Percentiles rank a stretch among this genome's conserved stretches.
These are phyloP conservation scores for Notothenia rossii DNA, from an alignment of 2,113 vertebrate genomes.

Conservation along the genomic window DNA sequence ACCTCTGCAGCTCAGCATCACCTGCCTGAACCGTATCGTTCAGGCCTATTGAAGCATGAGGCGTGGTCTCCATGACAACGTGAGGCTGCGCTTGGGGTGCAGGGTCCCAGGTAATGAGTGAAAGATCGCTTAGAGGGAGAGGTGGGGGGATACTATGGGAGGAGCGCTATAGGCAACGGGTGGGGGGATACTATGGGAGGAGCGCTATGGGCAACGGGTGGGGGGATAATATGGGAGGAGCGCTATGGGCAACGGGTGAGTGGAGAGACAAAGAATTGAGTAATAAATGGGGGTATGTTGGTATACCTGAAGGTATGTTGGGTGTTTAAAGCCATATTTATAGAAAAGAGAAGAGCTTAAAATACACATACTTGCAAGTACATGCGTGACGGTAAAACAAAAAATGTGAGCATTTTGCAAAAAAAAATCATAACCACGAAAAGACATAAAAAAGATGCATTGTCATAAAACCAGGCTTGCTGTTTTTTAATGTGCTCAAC, in stretches of 20 bases:
- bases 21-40: constrained; percentile 49
- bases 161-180: background rate
- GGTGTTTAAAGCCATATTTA: constrained; percentile 8
- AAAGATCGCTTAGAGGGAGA: constrained; percentile 49
- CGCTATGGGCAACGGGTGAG: background rate
- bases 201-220: too few species aligned
- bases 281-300: too few species aligned
- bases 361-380: background rate
- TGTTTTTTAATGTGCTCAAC: constrained; percentile 11
- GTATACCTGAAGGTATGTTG: background rate
- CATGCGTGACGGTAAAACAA: background rate
- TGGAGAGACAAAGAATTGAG: constrained; percentile 24
- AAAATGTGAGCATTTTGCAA: background rate
- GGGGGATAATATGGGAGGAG: too few species aligned
- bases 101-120: constrained; percentile 76
- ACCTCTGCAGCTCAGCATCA: constrained; percentile 48
- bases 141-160: constrained; percentile 35
- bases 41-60: constrained; percentile 53
- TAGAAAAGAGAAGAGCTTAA: background rate
- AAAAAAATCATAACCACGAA: constrained; percentile 20
- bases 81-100: constrained; percentile 55
- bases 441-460: background rate
- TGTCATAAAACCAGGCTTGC: background rate
- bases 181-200: background rate
- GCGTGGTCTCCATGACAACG: constrained; percentile 72